Conservation (phyloP, 2,888 invertebrate species). For the Folsomia candida region DNA sequence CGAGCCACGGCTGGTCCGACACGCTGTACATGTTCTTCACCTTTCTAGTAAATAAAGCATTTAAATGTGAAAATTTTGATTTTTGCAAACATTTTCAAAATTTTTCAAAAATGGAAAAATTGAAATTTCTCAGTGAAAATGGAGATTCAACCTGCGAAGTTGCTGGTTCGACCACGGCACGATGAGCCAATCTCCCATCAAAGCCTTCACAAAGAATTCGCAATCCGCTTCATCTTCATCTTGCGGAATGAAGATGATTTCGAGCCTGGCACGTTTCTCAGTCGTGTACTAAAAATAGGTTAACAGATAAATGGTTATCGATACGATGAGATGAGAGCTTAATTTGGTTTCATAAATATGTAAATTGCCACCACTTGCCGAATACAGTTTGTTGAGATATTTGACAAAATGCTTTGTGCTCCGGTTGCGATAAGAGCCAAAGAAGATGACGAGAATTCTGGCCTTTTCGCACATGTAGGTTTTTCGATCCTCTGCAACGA, state of each 20-base stretch:
- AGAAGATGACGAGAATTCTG: conserved; percentile 36
- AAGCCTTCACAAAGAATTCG: conserved; percentile 36
- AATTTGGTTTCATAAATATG: background rate
- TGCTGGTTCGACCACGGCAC: conserved; percentile 42
- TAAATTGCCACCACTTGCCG: conserved; percentile 18
- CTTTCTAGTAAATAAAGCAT: conserved; percentile 12
- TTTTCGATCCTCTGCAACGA: conserved; percentile 22
- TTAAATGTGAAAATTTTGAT: too few relatives aligned
- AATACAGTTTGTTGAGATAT: conserved; percentile 36
- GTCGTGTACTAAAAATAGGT: conserved; percentile 18
- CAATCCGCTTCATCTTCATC: conserved; percentile 44
- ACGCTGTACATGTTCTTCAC: conserved; percentile 39
- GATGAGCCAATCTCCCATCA: conserved; percentile 41
- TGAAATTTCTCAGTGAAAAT: background rate
- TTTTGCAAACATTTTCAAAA: too few relatives aligned
- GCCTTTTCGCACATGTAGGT: conserved; percentile 31
- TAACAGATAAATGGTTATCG: background rate
- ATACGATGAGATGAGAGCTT: background rate
- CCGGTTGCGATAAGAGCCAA: conserved; percentile 40
- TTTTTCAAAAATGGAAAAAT: too few relatives aligned
- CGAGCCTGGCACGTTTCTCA: conserved; percentile 31
- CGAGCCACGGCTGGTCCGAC: conserved; percentile 31
- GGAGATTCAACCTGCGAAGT: conserved; percentile 20
- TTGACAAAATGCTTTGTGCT: conserved; percentile 35
- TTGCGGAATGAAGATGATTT: conserved; percentile 40